phyloP scores from a whole-genome alignment of 2,113 vertebrate genomes.

The Phoenicopterus ruber region DNA sequence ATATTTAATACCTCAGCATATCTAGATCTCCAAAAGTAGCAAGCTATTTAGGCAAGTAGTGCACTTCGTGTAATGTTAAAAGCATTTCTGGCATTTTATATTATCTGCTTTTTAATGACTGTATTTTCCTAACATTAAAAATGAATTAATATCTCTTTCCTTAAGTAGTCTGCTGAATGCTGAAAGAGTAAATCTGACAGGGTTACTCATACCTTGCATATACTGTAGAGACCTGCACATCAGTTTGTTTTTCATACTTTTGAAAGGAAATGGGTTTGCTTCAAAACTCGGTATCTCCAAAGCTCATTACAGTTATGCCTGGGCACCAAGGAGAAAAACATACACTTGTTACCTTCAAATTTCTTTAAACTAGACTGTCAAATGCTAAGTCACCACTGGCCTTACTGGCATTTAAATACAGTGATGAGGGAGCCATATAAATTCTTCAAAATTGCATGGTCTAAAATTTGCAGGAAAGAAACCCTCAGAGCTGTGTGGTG shows the following conservation, averaged over 20 bases:
- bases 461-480: background rate
- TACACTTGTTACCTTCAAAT: background rate
- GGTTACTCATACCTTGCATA: constrained; percentile 63
- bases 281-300: background rate
- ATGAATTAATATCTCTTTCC: constrained; percentile 79
- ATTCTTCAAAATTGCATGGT: background rate
- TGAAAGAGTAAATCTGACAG: constrained; percentile 68
- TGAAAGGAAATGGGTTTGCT: constrained; percentile 42
- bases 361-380: background rate
- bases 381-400: background rate
- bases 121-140: constrained; percentile 84
- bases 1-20: constrained; percentile 80
- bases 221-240: constrained; percentile 15
- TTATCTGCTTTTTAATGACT: constrained; percentile 81
- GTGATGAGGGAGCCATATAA: background rate
- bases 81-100: constrained; percentile 83
- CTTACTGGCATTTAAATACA: background rate
- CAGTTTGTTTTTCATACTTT: constrained; percentile 32
- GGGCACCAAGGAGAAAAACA: background rate
- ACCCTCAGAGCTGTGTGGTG: background rate
- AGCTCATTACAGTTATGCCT: background rate
- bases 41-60: constrained; percentile 76
- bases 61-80: constrained; percentile 77
- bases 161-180: constrained; percentile 74
- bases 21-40: constrained; percentile 76